phyloP scores from a whole-genome alignment of 2,113 vertebrate species.

The Megaceryle torquata region DNA sequence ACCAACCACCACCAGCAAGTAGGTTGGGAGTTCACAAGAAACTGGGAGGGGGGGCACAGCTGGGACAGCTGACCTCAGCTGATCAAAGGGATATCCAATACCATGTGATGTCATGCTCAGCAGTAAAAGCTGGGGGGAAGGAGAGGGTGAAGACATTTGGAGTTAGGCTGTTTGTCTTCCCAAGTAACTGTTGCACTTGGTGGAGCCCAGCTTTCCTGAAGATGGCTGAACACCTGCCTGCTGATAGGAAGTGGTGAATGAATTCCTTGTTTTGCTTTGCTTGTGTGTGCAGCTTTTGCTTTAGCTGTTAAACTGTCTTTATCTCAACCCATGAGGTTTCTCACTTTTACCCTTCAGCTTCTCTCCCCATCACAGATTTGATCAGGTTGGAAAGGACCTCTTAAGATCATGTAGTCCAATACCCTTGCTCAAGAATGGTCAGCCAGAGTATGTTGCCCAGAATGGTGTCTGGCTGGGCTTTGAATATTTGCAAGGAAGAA shows the following conservation, averaged over 20 bases:
- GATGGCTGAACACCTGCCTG: too few relatives aligned
- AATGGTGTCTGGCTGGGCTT: neutral
- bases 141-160: too few relatives aligned
- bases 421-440: neutral
- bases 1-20: neutral
- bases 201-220: too few relatives aligned
- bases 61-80: neutral
- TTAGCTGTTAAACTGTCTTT: neutral
- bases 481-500: neutral
- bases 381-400: neutral
- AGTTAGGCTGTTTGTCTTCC: too few relatives aligned
- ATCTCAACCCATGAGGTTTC: neutral
- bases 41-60: neutral
- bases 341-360: neutral
- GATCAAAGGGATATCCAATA: neutral
- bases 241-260: too few relatives aligned
- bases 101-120: too few relatives aligned
- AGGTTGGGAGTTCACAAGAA: neutral
- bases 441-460: neutral
- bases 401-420: neutral
- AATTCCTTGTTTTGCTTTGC: neutral
- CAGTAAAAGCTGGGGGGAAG: too few relatives aligned
- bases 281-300: neutral
- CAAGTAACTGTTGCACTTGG: too few relatives aligned
- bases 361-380: neutral